phyloP scores from a whole-genome alignment of 2,113 vertebrate species.

The Potamarius usumacintae region DNA sequence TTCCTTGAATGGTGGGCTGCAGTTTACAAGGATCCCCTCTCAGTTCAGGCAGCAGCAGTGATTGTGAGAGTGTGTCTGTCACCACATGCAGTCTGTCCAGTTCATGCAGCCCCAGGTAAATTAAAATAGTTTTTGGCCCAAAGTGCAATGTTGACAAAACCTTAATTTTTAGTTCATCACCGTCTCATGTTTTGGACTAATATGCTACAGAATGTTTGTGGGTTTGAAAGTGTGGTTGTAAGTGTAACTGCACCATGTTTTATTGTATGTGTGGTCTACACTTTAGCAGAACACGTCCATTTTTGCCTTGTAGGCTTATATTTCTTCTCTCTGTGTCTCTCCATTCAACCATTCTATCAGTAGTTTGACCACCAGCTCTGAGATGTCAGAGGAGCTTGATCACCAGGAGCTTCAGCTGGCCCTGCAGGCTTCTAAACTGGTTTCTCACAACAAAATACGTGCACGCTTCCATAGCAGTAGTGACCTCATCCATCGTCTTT shows the following conservation, averaged over 20 bases:
- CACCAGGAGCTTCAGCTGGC: constrained; percentile 79
- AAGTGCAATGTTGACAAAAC: neutral
- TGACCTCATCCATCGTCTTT: constrained; percentile 95
- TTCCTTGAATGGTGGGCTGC: constrained; percentile 58
- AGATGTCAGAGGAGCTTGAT: constrained; percentile 77
- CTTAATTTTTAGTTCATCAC: neutral
- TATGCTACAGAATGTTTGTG: neutral
- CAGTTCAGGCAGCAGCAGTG: constrained; percentile 88
- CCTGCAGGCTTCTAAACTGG: constrained; percentile 77
- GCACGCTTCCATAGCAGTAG: constrained; percentile 93
- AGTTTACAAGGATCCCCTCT: constrained; percentile 86
- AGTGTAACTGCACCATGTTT: neutral
- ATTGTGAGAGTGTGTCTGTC: constrained; percentile 90
- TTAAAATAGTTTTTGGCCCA: neutral
- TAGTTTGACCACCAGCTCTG: constrained; percentile 77
- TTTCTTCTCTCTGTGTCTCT: neutral
- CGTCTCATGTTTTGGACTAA: constrained; percentile 1
- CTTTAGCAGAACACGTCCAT: neutral
- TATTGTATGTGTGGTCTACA: neutral
- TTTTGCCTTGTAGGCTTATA: neutral
- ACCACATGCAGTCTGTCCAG: constrained; percentile 91
- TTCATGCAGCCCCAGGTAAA: constrained; percentile 86
- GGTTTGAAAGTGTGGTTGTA: neutral
- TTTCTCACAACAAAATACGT: constrained; percentile 88
- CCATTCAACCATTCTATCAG: constrained; percentile 67